Evolutionary conservation across 2,113 vertebrate species (phyloP).

Genomic region (Tragelaphus strepsiceros): DNA sequence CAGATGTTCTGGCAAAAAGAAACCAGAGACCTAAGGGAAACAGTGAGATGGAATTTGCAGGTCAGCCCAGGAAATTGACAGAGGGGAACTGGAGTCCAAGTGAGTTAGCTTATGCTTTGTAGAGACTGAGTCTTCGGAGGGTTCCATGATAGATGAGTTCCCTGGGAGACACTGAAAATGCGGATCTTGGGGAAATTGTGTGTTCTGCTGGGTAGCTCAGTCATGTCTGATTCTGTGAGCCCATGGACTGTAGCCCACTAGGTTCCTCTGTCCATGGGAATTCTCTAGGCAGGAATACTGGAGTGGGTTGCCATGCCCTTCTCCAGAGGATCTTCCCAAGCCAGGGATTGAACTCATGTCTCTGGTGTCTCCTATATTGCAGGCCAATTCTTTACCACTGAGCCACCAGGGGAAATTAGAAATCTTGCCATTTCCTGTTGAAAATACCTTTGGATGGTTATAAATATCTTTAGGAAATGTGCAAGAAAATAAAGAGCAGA

Average conservation of each 20-base stretch:
- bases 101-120: not conserved
- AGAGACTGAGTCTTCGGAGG: not conserved
- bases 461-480: conserved; percentile 55
- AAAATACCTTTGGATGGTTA: conserved; percentile 36
- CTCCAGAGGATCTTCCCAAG: not conserved
- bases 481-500: not conserved
- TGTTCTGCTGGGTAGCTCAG: not conserved
- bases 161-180: not conserved
- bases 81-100: not conserved
- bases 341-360: not conserved
- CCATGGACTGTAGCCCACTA: not conserved
- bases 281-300: not conserved
- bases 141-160: not conserved
- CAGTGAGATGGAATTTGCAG: not conserved
- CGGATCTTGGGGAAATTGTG: not conserved
- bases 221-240: not conserved
- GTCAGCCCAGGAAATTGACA: not conserved
- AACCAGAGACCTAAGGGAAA: not conserved
- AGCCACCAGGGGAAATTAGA: not conserved
- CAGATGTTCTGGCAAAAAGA: not conserved
- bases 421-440: not conserved
- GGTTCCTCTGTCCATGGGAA: not conserved
- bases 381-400: not conserved
- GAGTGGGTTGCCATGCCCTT: not conserved
- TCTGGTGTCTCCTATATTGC: not conserved